A percentile compares a stretch with the other conserved stretches of the same genome.
phyloP scores from a whole-genome alignment of 2,888 invertebrate genomes.

The Drosophila cognata region DNA sequence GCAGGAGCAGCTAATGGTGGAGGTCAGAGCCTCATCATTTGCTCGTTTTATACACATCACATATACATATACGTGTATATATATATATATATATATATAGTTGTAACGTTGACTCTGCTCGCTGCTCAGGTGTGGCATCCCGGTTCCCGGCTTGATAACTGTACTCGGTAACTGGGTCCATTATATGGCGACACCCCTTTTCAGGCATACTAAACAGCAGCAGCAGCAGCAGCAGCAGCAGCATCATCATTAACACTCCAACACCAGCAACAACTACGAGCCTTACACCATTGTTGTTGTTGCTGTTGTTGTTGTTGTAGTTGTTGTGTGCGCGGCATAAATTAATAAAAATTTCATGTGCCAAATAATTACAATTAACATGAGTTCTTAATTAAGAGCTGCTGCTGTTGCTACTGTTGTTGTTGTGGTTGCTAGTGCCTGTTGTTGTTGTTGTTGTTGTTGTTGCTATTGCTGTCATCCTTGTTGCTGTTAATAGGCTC shows the following conservation, averaged over 20 bases:
- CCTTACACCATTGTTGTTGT: slow-evolving; percentile 65
- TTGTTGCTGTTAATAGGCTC: slow-evolving; percentile 79
- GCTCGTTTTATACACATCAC: slow-evolving; percentile 65
- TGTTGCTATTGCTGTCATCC: slow-evolving; percentile 61
- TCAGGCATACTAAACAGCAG: slow-evolving; percentile 67
- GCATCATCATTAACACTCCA: slow-evolving; percentile 76
- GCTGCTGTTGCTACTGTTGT: slow-evolving; percentile 15
- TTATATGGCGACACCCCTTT: slow-evolving; percentile 55
- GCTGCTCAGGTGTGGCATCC: slow-evolving; percentile 18
- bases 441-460: slow-evolving; percentile 53
- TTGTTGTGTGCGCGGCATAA: slow-evolving; percentile 70
- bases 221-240: slow-evolving; percentile 38
- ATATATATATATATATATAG: slow-evolving; percentile 1
- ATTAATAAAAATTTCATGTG: slow-evolving; percentile 84
- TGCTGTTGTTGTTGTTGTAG: slow-evolving; percentile 38
- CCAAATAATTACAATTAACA: slow-evolving; percentile 84
- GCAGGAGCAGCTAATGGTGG: slow-evolving; percentile 23
- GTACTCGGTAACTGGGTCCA: slow-evolving; percentile 45
- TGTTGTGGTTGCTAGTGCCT: slow-evolving; percentile 41
- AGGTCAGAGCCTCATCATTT: slow-evolving; percentile 66
- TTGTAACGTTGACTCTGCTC: slow-evolving; percentile 19
- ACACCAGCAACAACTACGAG: slow-evolving; percentile 48
- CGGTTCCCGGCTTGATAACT: slow-evolving; percentile 44
- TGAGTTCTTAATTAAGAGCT: slow-evolving; percentile 84
- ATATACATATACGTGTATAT: not conserved